A percentile compares a stretch with the other conserved stretches of the same genome.
These are phyloP conservation scores for Orthonevra nobilis DNA, from an alignment of 2,888 invertebrate genomes.

Conservation along the genomic window DNA sequence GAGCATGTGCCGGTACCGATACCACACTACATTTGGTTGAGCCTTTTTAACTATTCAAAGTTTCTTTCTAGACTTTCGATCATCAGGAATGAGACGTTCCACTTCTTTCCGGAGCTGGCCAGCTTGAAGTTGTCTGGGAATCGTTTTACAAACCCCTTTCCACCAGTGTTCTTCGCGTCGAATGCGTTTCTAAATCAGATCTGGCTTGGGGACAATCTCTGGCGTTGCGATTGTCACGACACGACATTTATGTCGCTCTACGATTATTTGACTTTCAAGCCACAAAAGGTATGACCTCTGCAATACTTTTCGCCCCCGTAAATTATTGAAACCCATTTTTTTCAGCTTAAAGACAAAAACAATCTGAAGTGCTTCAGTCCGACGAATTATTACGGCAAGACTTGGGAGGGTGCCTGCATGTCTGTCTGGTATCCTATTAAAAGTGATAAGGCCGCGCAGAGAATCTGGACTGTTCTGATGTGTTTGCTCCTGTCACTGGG, in stretches of 20 bases:
- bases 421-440: constrained; percentile 82
- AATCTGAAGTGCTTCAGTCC: constrained; percentile 86
- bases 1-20: constrained; percentile 77
- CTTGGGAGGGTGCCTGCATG: constrained; percentile 86
- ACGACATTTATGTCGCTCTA: constrained; percentile 83
- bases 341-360: constrained; percentile 76
- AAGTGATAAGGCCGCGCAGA: constrained; percentile 79
- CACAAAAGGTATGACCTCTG: constrained; percentile 80
- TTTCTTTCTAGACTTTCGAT: constrained; percentile 83
- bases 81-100: constrained; percentile 84
- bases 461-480: constrained; percentile 83
- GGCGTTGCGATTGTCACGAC: constrained; percentile 88
- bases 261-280: constrained; percentile 82
- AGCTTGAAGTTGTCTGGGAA: constrained; percentile 86
- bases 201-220: constrained; percentile 87
- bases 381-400: constrained; percentile 82
- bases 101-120: constrained; percentile 83
- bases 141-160: constrained; percentile 84
- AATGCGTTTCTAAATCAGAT: constrained; percentile 83
- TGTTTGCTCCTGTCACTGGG: constrained; percentile 79
- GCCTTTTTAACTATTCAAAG: too few species aligned
- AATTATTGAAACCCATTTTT: too few species aligned
- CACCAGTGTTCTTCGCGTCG: constrained; percentile 82
- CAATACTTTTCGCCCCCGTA: too few species aligned
- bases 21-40: too few species aligned